Base-by-base conservation (phyloP, 1,140 invertebrate species). In the Trichomalopsis sarcophagae region DNA sequence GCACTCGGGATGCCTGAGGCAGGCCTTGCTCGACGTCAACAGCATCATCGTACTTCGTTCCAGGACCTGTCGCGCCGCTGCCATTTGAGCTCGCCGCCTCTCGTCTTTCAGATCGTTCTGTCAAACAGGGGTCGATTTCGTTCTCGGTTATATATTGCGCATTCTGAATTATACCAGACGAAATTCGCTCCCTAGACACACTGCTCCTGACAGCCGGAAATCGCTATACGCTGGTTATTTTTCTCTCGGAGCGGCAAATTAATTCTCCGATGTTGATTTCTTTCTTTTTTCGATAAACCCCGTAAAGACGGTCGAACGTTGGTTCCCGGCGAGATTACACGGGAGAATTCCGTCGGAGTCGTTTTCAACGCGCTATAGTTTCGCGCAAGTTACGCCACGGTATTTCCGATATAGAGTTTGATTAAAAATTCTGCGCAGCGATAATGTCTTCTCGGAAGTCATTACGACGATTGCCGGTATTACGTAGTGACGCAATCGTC, bases 31-130 rank as follows among this genome's bases (percentile, higher is more conserved):
- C 33, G 99, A 98, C 14, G 98, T 99, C 69, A 99, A 95, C 10
- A 99, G 94, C 96, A 99, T 97, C 95, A 99, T 98, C 6, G 99
- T 99, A n/a, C 98, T 99, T 87, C 98, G 95, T 92, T 99, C 99
- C 6, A 99, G 94, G 47, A 99, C 97, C 90, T 98, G 97, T 84
- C 98, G 95, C 0, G 98, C 98, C 14, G 98, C 98, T 13, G 97
- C 97, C 96, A 99, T 98, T 94, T 99, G 98, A 10, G 98, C 98
- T 89, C 97, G 94, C 88, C 98, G 94, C 88, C 98, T 95, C 91
- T 99, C 98, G 92, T 99, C 98, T 92, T 99, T 99, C 81, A 99
- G 93, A 91, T 99, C 98, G 87, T 97, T 97, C 91, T 97, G 95
- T 84, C 88, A n/a, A 30, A n/a, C 6, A 62, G 17, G 0, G 55